These are phyloP conservation scores for Silurus meridionalis DNA, from an alignment of 2,113 vertebrate genomes.

Conservation along the genomic window DNA sequence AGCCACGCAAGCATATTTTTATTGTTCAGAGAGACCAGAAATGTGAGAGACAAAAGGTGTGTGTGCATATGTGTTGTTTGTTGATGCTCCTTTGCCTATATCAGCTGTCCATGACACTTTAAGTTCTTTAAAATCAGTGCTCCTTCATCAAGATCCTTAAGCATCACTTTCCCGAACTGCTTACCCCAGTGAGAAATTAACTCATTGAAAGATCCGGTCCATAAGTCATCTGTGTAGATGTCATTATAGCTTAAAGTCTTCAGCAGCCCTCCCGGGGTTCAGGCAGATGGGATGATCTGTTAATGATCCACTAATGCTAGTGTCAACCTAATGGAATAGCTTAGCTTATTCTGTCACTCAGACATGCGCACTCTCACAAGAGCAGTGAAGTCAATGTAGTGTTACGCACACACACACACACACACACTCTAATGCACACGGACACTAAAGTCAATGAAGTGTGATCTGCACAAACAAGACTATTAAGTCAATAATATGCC, in stretches of 20 bases:
- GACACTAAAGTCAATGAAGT: conserved; percentile 26
- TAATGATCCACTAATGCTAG: conserved; percentile 33
- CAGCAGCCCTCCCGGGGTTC: conserved; percentile 31
- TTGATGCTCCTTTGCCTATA: conserved; percentile 21
- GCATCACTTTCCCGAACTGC: neutral
- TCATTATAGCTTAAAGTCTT: conserved; percentile 31
- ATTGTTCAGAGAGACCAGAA: conserved; percentile 16
- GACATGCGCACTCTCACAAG: neutral
- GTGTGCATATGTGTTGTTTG: conserved; percentile 8
- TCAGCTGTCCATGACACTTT: neutral
- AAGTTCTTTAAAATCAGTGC: neutral
- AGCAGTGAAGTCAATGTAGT: conserved; percentile 12
- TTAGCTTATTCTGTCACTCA: conserved; percentile 20
- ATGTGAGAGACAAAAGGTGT: conserved; percentile 10
- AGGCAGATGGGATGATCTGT: conserved; percentile 37
- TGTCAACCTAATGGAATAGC: conserved; percentile 29
- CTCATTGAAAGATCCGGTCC: neutral
- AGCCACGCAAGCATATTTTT: neutral
- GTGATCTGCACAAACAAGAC: conserved; percentile 34
- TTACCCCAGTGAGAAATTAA: conserved; percentile 20
- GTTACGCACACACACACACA: conserved; percentile 5
- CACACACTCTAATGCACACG: neutral
- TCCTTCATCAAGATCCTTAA: neutral
- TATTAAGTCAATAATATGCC: conserved; percentile 36
- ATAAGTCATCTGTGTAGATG: conserved; percentile 15